These are phyloP conservation scores for Calidris pugnax DNA, from an alignment of 2,113 vertebrate species.

Conservation along the genomic window DNA sequence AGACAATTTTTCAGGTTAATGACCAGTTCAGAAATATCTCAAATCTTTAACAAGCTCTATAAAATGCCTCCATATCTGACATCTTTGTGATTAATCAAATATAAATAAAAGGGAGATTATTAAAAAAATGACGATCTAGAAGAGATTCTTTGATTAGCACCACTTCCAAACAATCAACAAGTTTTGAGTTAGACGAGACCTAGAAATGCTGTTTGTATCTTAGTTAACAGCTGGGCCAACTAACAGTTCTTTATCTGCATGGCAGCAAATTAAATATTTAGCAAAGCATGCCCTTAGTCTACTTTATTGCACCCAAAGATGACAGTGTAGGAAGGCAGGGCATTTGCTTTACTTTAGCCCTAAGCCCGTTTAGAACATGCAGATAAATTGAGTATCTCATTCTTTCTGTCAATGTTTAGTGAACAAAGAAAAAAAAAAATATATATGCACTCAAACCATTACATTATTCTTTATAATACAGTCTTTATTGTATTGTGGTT, in stretches of 20 bases:
- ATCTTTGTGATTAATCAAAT: background rate
- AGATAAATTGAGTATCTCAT: background rate
- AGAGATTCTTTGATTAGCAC: background rate
- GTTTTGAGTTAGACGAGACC: background rate
- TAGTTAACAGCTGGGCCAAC: background rate
- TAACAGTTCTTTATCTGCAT: background rate
- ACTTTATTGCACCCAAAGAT: background rate
- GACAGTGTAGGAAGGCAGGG: background rate
- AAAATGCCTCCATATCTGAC: background rate
- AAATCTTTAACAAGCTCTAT: background rate
- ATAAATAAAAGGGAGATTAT: background rate
- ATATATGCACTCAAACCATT: background rate
- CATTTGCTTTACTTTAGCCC: background rate
- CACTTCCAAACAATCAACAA: background rate
- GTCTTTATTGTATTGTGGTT: background rate
- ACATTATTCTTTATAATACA: background rate
- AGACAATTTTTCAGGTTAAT: background rate
- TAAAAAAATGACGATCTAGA: background rate
- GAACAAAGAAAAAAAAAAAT: background rate
- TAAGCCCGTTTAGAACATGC: background rate
- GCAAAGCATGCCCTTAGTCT: background rate
- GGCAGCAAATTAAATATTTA: background rate
- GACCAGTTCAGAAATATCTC: background rate
- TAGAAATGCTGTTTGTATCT: background rate
- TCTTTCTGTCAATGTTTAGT: background rate